Evolutionary conservation across 2,113 vertebrate species (phyloP), one percentile per base, ranked within the genome.

Genomic region (Crotalus tigris): DNA sequence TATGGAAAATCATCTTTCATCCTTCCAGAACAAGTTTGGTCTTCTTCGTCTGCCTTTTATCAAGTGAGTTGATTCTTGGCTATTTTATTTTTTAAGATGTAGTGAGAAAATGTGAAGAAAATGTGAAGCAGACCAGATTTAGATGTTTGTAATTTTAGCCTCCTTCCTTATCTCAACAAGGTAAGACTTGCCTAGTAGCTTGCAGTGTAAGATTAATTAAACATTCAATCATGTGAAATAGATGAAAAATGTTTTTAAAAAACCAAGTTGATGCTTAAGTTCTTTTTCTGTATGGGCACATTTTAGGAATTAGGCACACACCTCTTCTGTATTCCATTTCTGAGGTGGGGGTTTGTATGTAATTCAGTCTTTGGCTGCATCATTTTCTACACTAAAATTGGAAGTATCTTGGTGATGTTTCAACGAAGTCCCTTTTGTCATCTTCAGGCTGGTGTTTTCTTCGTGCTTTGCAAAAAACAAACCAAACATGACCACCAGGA

Each of bases 1-100:
- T 97, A 96, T 89, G 96, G 93, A 93, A 94, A 93, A 0, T 24
- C 91, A 44, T 95, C 94, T 39, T 95, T 96, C 69, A n/a, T 64
- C 89, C 90, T 90, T 6, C 26, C 88, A 59, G 64, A 81, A 23
- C 90, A 95, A 88, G 46, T 85, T 11, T 90, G 92, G 81, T 59
- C 49, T 0, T 85, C 91, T 12, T 46, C 85, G 81, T 11, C 49
- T 57, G 24, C 91, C 49, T 97, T 96, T 93, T 97, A 97, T 91
- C 95, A 64, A 95, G 97, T 97, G 90, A 96, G 96, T 85, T 92
- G 91, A 15, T 17, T 46, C 26, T 85, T 13, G 21, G 23, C n/a
- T 90, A 21, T 61, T 15, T 39, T 49, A 57, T 86, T 44, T 12
- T 33, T 8, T 26, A 46, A 51, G 11, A 59, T 26, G 3, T 75